Percentiles rank a stretch among this genome's conserved stretches.
These are phyloP conservation scores for Stichopus horrens DNA, from an alignment of 53 echinoderm and acorn worm genomes.

Conservation along the genomic window DNA sequence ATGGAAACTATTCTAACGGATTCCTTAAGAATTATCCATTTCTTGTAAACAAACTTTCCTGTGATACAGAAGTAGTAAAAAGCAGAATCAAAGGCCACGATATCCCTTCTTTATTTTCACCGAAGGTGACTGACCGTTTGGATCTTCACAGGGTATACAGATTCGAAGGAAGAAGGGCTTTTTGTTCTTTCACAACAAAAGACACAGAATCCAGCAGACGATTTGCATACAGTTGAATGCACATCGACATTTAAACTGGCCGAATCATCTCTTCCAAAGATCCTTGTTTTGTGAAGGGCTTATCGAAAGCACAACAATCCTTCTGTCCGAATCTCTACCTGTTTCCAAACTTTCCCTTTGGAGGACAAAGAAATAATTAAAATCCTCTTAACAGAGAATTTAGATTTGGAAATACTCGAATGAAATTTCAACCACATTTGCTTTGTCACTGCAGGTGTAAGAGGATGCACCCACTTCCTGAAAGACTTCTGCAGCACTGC, in stretches of 20 bases:
- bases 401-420: neutral
- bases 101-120: neutral
- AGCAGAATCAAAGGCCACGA: neutral
- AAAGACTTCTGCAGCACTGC: neutral
- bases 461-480: too few relatives aligned
- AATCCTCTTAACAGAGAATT: conserved; percentile 6
- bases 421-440: neutral
- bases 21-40: neutral
- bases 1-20: neutral
- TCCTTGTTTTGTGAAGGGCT: neutral
- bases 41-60: conserved; percentile 7
- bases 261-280: neutral
- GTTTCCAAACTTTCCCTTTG: conserved; percentile 29
- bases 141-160: conserved; percentile 8
- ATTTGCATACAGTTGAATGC: neutral
- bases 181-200: neutral
- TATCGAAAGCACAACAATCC: neutral
- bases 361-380: conserved; percentile 36
- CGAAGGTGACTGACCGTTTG: conserved; percentile 31
- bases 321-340: neutral
- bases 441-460: neutral
- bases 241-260: neutral
- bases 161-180: neutral
- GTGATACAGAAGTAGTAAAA: neutral
- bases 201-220: neutral